phyloP scores from a whole-genome alignment of 2,888 invertebrate genomes.

The Conistra vaccinii region DNA sequence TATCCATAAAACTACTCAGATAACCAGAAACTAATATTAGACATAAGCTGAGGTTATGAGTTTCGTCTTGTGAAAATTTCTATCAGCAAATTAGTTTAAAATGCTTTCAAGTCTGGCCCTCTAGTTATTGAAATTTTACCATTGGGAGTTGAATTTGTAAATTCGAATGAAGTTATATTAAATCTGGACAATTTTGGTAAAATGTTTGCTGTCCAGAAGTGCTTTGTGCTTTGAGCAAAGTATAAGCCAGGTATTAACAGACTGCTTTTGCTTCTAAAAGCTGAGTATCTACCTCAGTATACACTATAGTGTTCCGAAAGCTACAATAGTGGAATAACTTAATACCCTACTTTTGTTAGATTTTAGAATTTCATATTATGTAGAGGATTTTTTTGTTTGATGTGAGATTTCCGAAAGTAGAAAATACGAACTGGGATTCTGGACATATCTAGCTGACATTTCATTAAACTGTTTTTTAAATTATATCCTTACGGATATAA shows the following conservation, averaged over 20 bases:
- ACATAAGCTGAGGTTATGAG: slow-evolving; percentile 22
- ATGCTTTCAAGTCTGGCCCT: slow-evolving; percentile 35
- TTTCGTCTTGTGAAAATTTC: slow-evolving; percentile 33
- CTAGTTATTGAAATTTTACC: slow-evolving; percentile 48
- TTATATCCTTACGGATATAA: background rate
- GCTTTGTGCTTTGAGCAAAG: slow-evolving; percentile 32
- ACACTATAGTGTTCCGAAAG: background rate
- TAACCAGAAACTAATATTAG: slow-evolving; percentile 33
- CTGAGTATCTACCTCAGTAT: background rate
- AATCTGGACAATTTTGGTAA: slow-evolving; percentile 25
- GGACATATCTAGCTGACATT: background rate
- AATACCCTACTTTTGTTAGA: background rate
- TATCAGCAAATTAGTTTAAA: slow-evolving; percentile 43
- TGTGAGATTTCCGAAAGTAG: background rate
- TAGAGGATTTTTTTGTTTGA: background rate
- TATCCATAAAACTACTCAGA: slow-evolving; percentile 4
- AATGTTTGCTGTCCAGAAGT: slow-evolving; percentile 16
- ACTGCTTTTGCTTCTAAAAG: slow-evolving; percentile 20
- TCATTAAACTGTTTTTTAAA: too few relatives aligned
- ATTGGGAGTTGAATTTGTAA: slow-evolving; percentile 18
- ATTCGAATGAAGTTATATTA: slow-evolving; percentile 37
- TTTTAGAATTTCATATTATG: background rate
- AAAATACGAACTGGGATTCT: background rate
- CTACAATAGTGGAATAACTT: slow-evolving; percentile 4
- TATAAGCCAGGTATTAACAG: slow-evolving; percentile 29